Conservation (phyloP, 1,140 invertebrate species). For the Cotesia typhae region DNA sequence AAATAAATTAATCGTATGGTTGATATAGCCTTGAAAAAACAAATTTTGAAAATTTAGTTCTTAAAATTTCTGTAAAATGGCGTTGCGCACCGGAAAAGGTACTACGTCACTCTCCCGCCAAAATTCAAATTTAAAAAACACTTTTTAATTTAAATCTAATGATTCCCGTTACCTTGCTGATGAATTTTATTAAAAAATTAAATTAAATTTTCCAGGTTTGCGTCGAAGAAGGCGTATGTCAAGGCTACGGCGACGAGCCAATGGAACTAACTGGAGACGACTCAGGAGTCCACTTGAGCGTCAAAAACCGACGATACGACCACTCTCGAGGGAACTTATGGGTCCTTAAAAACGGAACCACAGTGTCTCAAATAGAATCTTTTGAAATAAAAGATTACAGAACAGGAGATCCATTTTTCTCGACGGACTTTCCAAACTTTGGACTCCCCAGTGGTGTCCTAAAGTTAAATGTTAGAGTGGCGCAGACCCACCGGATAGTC, state of each 20-base stretch:
- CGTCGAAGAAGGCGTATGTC: slow-evolving; percentile 55
- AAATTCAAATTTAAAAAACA: no score
- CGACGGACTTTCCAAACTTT: slow-evolving; percentile 77
- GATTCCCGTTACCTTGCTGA: no score
- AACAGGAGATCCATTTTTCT: slow-evolving; percentile 75
- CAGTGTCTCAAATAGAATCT: slow-evolving; percentile 72
- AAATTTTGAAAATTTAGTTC: no score
- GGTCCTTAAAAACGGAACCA: slow-evolving; percentile 68
- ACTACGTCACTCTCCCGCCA: no score
- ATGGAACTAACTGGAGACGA: slow-evolving; percentile 74
- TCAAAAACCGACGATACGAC: slow-evolving; percentile 58
- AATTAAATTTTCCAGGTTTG: slow-evolving; percentile 47
- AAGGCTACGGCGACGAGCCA: slow-evolving; percentile 79
- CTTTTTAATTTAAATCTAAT: no score
- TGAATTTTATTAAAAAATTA: not conserved
- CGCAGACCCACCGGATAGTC: slow-evolving; percentile 76
- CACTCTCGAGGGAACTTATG: slow-evolving; percentile 44
- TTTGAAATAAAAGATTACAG: slow-evolving; percentile 76
- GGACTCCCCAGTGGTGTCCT: slow-evolving; percentile 74
- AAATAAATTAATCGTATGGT: no score
- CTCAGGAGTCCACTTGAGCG: slow-evolving; percentile 69
- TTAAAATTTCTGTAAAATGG: no score
- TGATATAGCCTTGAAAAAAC: no score
- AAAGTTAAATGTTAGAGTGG: slow-evolving; percentile 73
- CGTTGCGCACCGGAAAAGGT: no score